Base-by-base conservation (phyloP, 2,113 vertebrate genomes). In the Percopsis transmontana region DNA sequence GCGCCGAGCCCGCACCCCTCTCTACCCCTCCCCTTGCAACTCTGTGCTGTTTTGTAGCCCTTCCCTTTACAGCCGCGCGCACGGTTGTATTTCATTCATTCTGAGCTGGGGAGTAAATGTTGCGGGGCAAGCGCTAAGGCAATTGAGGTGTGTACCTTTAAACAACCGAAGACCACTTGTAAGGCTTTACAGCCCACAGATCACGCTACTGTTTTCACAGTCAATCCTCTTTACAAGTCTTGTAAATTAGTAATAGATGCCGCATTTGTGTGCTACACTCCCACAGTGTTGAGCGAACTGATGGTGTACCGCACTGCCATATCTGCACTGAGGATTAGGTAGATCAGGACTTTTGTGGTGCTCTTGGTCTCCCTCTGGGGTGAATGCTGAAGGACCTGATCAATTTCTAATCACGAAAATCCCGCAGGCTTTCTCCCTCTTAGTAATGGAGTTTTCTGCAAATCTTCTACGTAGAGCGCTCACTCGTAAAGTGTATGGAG, bases 281-380 rank as follows among this genome's bases (percentile, higher is more conserved):
- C 16, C 10, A 15, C 55, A 38, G n/a, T 45, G 63, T 19, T 33
- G 23, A 3, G 44, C 23, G 38, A 19, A 47, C 33, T 41, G 16
- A 52, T 48, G 13, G 48, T 77, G 20, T 55, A 79, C 40, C 41
- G 47, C 18, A 16, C 71, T 68, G 74, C 76, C 44, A 94, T 93
- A 92, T 55, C 82, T 2, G 10, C 81, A 1, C 0, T 70, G 2
- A 89, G 75, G 82, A 87, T 64, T 41, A 91, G 20, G 54, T 92
- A 80, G 1, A 70, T 94, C 60, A 92, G 93, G 65, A 74, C 89
- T 2, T 78, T 96, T 0, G 80, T 87, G 4, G 53, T 94, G 11
- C 67, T 92, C 3, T 70, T 94, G n/a, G n/a, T n/a, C n/a, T 72
- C 40, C 64, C 75, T 69, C 63, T 48, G 19, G 80, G 74, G 72